Evolutionary conservation across 2,797 vertebrate species (phyloP).

Genomic region (Xiphorhynchus erythropygius): DNA sequence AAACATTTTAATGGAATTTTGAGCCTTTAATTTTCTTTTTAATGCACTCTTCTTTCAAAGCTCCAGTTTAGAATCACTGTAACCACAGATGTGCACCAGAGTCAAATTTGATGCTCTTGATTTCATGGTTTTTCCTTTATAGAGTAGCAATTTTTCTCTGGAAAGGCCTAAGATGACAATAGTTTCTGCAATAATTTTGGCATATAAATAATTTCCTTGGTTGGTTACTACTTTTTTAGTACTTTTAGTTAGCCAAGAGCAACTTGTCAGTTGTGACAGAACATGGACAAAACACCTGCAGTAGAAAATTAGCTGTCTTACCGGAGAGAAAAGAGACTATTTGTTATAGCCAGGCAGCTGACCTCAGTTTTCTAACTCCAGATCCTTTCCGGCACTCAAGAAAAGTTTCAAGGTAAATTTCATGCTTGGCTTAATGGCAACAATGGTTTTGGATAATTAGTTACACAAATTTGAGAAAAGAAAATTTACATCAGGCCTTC

Average conservation of each 20-base stretch:
- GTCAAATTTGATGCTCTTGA: background rate
- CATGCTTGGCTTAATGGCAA: background rate
- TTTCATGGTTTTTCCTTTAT: rapidly evolving
- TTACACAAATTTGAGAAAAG: background rate
- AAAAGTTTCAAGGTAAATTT: background rate
- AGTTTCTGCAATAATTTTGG: background rate
- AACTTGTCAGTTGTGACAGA: background rate
- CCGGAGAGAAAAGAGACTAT: background rate
- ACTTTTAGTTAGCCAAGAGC: background rate
- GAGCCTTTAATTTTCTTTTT: background rate
- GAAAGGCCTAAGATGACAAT: background rate
- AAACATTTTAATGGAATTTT: background rate
- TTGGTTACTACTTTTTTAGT: background rate
- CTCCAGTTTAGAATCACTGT: background rate
- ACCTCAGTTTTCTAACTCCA: background rate
- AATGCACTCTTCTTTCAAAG: background rate
- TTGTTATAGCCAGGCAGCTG: background rate
- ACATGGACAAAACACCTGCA: background rate
- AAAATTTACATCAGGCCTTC: background rate
- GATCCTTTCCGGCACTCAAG: background rate
- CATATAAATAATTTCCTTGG: background rate
- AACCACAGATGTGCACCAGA: background rate
- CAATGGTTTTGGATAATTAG: background rate
- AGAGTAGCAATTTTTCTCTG: background rate
- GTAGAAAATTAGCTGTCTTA: background rate